Percentiles rank a stretch among this genome's conserved stretches.
phyloP scores from a whole-genome alignment of 2,888 invertebrate species.

The Entomobrya multifasciata region DNA sequence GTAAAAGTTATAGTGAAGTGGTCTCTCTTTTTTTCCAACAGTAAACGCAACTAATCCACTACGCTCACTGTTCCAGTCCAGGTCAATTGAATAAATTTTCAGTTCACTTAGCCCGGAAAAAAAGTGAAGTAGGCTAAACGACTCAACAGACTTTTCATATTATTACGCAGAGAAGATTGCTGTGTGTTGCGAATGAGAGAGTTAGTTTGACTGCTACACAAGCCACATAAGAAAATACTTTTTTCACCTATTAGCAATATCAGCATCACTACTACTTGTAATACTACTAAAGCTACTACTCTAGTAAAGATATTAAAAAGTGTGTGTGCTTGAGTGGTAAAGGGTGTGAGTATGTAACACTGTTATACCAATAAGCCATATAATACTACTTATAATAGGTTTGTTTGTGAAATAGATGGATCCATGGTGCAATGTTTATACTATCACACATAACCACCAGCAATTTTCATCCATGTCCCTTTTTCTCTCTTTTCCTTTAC shows the following conservation, averaged over 20 bases:
- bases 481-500: conserved; percentile 6
- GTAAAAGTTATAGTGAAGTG: conserved; percentile 44
- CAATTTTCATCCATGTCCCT: conserved; percentile 47
- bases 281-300: background rate
- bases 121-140: conserved; percentile 68
- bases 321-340: conserved; percentile 45
- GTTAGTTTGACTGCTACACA: background rate
- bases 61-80: conserved; percentile 64
- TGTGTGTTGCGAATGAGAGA: conserved; percentile 41
- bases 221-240: too few relatives aligned
- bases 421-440: conserved; percentile 49
- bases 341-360: conserved; percentile 29
- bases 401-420: conserved; percentile 13
- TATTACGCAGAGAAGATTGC: conserved; percentile 30
- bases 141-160: conserved; percentile 36
- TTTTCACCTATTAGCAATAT: conserved; percentile 1
- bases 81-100: conserved; percentile 75
- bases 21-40: conserved; percentile 24
- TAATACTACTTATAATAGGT: background rate
- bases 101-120: conserved; percentile 70
- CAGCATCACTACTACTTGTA: background rate
- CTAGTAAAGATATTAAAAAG: conserved; percentile 48
- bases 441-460: conserved; percentile 22
- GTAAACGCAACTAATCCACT: conserved; percentile 68
- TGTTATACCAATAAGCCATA: too few relatives aligned